Base-by-base conservation (phyloP, 2,888 invertebrate genomes). In the Epinotia ramella region DNA sequence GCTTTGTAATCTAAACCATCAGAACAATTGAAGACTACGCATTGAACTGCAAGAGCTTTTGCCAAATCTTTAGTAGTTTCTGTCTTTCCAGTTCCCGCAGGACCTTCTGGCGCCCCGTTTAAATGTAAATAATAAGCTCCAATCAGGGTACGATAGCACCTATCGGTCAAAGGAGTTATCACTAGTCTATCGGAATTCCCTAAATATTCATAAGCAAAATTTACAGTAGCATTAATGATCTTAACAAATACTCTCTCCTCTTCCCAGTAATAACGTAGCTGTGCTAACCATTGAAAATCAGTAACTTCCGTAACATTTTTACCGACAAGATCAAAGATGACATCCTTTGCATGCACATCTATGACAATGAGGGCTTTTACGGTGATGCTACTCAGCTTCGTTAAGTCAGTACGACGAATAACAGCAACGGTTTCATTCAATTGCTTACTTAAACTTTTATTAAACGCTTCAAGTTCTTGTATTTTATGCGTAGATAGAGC, bases 51-150 rank as follows among this genome's bases (percentile, higher is more conserved):
- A 67, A 99, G 86, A 0, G 98, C 98, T 91, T 98, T 98, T 6
- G 98, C 98, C 79, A 99, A 94, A 93, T 99, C 98, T 93, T 99
- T 99, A 0, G 97, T 97, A 20, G 98, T 98, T 93, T 98, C 98
- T 0, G 98, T 98, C 93, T 98, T 98, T 0, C 98, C 98, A 0
- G 98, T 98, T 0, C 98, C 98, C 0, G 97, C 97, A 0, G 98
- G 98, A 0, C 97, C 97, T 91, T 97, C 97, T 0, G 97, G 97
- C 5, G 97, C 97, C n/a, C 97, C 98, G 84, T 97, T 97, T 80
- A 98, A 91, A 89, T 98, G 97, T 65, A 98, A 93, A 84, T 97
- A 97, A 88, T 97, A 97, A 1, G 98, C 98, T 0, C 97, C 97
- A 78, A 98, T 96, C 72, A 98, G 91, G 0, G 98, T 98, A 28